Evolutionary conservation across 2,797 vertebrate genomes (phyloP).

Genomic region (Zenarchopterus dispar): DNA sequence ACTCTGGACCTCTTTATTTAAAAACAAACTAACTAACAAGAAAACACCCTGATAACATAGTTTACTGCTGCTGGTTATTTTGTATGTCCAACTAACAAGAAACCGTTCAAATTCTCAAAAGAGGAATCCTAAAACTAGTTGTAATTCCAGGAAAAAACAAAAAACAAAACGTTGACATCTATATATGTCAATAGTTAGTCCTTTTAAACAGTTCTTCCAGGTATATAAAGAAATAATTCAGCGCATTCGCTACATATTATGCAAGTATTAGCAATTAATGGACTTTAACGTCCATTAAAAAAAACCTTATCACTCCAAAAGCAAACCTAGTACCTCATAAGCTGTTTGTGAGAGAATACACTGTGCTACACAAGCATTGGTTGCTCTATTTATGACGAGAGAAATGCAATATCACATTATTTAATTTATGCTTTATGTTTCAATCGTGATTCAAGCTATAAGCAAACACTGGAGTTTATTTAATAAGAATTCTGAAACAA

Average conservation of each 20-base stretch:
- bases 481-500: constrained; percentile 62
- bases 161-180: not conserved
- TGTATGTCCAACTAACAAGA: constrained; percentile 42
- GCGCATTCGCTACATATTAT: not conserved
- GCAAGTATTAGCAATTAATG: constrained; percentile 8
- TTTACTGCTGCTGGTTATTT: constrained; percentile 42
- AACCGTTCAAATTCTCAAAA: constrained; percentile 52
- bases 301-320: not conserved
- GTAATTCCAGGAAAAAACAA: not conserved
- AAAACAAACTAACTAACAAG: too few relatives aligned
- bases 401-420: constrained; percentile 20
- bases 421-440: constrained; percentile 34
- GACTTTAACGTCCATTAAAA: too few relatives aligned
- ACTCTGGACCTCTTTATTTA: constrained; percentile 24
- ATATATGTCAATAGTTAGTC: too few relatives aligned
- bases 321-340: not conserved
- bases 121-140: constrained; percentile 1
- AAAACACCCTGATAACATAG: constrained; percentile 43
- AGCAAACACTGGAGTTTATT: constrained; percentile 41
- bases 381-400: constrained; percentile 13
- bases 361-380: not conserved
- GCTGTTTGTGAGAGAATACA: not conserved
- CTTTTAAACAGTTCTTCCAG: not conserved
- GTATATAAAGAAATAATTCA: too few relatives aligned
- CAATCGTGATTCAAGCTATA: constrained; percentile 40